Conservation (phyloP, 2,113 vertebrate species). For the Callipepla squamata region DNA sequence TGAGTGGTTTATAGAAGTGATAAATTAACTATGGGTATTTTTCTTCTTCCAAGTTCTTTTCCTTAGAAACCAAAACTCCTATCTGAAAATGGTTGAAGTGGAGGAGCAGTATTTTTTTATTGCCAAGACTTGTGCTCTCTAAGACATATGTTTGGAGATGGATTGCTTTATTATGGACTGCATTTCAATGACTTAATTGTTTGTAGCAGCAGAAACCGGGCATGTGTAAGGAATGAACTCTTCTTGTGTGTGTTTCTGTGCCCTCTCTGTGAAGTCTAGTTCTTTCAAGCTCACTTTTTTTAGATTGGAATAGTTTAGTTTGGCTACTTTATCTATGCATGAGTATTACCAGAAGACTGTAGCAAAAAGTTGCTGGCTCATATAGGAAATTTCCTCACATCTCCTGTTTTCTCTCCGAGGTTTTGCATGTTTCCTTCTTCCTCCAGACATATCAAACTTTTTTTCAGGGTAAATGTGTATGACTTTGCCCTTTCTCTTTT, state of each 20-base stretch:
- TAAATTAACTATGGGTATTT: background rate
- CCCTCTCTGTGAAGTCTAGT: background rate
- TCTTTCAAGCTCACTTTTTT: background rate
- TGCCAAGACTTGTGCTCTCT: background rate
- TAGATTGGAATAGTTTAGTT: background rate
- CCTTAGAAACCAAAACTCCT: background rate
- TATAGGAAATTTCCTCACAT: background rate
- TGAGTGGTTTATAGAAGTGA: background rate
- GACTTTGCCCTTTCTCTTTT: background rate
- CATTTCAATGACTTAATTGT: conserved; percentile 17
- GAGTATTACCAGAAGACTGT: background rate
- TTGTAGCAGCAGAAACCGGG: conserved; percentile 48
- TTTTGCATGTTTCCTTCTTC: background rate
- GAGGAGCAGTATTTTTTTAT: background rate
- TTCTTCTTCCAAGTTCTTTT: background rate
- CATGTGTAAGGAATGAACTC: conserved; percentile 6
- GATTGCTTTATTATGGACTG: conserved; percentile 44
- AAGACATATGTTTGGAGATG: background rate
- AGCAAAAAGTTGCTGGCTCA: background rate
- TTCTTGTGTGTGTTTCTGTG: background rate
- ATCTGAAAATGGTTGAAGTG: background rate
- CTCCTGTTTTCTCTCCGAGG: background rate
- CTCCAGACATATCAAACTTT: background rate
- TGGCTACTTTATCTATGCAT: background rate
- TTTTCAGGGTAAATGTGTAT: background rate